Conservation (phyloP, 2,888 invertebrate genomes). For the Drosophila setosimentum region DNA sequence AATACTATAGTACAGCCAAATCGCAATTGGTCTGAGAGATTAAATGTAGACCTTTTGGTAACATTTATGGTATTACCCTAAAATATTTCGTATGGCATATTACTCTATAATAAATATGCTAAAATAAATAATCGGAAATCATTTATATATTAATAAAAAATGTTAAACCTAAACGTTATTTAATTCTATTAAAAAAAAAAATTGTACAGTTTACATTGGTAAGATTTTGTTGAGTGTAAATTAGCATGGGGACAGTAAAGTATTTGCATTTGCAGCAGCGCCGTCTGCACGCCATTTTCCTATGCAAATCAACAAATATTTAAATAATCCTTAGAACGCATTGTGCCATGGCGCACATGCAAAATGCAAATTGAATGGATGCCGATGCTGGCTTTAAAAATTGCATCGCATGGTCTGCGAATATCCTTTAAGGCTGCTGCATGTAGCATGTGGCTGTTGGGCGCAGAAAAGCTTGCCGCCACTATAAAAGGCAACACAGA, state of each 20-base stretch:
- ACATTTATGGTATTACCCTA: neutral
- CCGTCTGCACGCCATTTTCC: conserved; percentile 22
- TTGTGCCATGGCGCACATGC: conserved; percentile 34
- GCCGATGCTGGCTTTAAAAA: conserved; percentile 25
- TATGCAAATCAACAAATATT: conserved; percentile 58
- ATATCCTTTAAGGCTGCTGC: conserved; percentile 7
- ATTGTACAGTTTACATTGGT: neutral
- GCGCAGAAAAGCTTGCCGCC: conserved; percentile 2
- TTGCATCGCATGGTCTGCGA: neutral
- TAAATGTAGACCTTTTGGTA: neutral
- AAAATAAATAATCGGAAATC: neutral
- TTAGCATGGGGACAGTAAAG: neutral
- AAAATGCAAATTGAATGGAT: conserved; percentile 64
- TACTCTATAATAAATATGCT: neutral
- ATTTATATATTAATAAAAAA: neutral
- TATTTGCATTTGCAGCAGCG: conserved; percentile 14
- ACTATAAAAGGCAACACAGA: conserved; percentile 61
- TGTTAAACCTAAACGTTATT: neutral
- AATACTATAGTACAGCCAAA: neutral
- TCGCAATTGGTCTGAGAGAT: neutral
- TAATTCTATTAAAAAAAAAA: neutral
- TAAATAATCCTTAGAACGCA: conserved; percentile 55
- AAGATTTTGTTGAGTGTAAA: conserved; percentile 12
- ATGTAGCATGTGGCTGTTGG: neutral
- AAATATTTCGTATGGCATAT: neutral